These are phyloP conservation scores for Barnardius zonarius DNA, from an alignment of 2,113 vertebrate species.

Conservation along the genomic window DNA sequence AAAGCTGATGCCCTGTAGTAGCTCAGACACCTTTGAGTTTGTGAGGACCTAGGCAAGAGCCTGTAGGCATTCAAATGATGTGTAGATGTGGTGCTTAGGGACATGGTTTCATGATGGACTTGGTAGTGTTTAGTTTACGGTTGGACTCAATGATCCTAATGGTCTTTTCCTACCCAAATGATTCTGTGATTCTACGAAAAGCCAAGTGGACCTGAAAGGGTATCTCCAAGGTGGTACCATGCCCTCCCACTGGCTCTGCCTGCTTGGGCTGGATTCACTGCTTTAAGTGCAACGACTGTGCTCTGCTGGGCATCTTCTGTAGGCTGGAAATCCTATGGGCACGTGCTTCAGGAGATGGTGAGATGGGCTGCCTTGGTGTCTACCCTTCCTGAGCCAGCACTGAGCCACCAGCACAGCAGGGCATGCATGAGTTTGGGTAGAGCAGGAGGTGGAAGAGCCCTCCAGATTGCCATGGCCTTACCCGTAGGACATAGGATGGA, in stretches of 20 bases:
- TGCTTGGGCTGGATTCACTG: background rate
- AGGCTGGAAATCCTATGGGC: background rate
- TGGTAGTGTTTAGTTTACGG: background rate
- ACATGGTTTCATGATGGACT: background rate
- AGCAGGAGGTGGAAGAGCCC: background rate
- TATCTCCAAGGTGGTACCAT: background rate
- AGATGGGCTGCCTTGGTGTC: background rate
- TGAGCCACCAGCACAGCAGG: rapidly evolving
- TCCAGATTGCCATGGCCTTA: background rate
- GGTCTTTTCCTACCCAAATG: background rate
- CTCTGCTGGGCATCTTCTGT: background rate
- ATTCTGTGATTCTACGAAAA: background rate
- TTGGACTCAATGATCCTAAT: background rate
- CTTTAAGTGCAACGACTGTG: background rate
- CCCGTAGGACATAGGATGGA: background rate
- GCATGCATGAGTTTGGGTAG: background rate
- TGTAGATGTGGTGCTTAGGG: background rate
- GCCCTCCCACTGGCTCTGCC: background rate
- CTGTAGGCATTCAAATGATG: background rate
- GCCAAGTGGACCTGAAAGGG: background rate
- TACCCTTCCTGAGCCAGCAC: background rate
- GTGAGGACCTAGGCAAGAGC: background rate
- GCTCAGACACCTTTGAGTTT: background rate
- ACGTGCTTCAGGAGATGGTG: background rate
- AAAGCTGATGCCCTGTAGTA: background rate